Base-by-base conservation (phyloP, 1,140 invertebrate genomes). In the Reticulitermes speratus region DNA sequence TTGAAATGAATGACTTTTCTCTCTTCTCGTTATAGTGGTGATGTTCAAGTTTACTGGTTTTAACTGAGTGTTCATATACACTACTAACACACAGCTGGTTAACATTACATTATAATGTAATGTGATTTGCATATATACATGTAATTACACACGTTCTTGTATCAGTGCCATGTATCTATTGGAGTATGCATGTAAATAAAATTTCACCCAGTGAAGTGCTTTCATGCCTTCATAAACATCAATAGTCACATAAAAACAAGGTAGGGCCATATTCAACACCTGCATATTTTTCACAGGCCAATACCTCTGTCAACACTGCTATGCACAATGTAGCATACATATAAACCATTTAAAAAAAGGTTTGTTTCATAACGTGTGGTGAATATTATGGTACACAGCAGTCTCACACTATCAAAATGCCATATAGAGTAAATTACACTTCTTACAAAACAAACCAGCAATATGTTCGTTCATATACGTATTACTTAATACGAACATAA, bases 311-410 rank as follows among this genome's bases (percentile, higher is more conserved):
- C n/a, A 25, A 75, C 25, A 65, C 7, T 30, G n/a, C 9, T 25
- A 30, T 75, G 65, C n/a, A 75, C 9, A n/a, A 75, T 30, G n/a
- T 25, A n/a, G 3, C 25, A 75, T 75, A 75, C 25, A 30, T n/a
- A 30, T 19, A 30, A 19, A 55, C 19, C 19, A 16, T 55, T 55
- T 75, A n/a, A 75, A 75, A 19, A n/a, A 75, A 12, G 19, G 7
- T 30, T 30, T 30, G 11, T 30, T 12, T 14, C 7, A 75, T 11
- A 30, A 75, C 9, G 9, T 75, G 6, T 30, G 14, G 9, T 8
- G 25, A 6, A n/a, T 75, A 75, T 75, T 30, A 75, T 75, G 65
- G 65, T 75, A 75, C 65, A 75, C 65, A 75, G 65, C 65, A 75
- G 65, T 75, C 65, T 75, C 25, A 75, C 14, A 75, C 65, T n/a